Evolutionary conservation across 2,888 invertebrate species (phyloP).

Genomic region (Leucophenga maculata): DNA sequence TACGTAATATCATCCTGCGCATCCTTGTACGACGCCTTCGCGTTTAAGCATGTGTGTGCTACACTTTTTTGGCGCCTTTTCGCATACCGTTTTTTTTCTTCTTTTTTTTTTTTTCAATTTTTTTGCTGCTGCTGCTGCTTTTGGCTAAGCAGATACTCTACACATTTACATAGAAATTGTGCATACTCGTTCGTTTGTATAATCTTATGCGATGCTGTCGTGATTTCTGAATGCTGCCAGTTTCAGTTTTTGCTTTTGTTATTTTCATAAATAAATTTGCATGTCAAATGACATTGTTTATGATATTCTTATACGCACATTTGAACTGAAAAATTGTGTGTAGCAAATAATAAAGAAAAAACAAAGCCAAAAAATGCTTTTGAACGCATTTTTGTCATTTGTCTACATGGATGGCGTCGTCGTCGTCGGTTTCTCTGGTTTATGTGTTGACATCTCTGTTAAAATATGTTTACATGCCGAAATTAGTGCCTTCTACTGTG

Average conservation of each 20-base stretch:
- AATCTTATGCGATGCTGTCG: constrained; percentile 28
- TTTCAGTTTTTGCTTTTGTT: constrained; percentile 44
- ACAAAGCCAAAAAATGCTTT: not conserved
- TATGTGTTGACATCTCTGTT: constrained; percentile 57
- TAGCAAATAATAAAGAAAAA: not conserved
- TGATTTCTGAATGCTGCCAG: constrained; percentile 20
- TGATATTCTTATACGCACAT: constrained; percentile 55
- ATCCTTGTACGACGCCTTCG: not conserved
- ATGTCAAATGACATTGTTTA: constrained; percentile 66
- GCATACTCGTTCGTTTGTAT: constrained; percentile 23
- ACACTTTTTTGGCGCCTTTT: constrained; percentile 3
- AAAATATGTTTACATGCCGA: constrained; percentile 64
- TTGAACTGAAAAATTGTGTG: constrained; percentile 3
- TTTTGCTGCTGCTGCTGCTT: constrained; percentile 42
- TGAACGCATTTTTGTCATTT: not conserved
- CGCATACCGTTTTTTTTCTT: not conserved
- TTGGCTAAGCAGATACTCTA: not conserved
- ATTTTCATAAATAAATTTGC: constrained; percentile 66
- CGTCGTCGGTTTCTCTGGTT: constrained; percentile 24
- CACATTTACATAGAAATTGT: constrained; percentile 23
- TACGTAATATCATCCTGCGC: not conserved
- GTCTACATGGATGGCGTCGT: not conserved
- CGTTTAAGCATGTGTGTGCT: not conserved
- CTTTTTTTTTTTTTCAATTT: not conserved
- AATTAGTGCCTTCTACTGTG: constrained; percentile 48